Base-by-base conservation (phyloP, 2,888 invertebrate genomes). In the Lasioglossum pauxillum region DNA sequence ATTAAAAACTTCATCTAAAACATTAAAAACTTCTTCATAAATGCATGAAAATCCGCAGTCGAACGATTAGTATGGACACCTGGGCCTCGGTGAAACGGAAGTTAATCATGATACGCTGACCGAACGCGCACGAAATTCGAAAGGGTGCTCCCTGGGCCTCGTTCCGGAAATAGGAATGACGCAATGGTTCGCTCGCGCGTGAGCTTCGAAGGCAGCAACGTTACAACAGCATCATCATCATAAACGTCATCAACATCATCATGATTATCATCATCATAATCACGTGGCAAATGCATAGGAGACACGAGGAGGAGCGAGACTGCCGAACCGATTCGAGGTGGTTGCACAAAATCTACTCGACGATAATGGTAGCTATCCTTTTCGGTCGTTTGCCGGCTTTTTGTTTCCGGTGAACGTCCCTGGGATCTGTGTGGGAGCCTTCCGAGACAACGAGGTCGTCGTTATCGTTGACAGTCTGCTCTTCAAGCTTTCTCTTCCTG, bases 401-500 rank as follows among this genome's bases (percentile, higher is more conserved):
- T 78, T 93, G 93, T 90, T 94, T 94, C 31, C 93, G 89, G 79
- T 93, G 93, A 75, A 92, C 46, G 85, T 94, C 93, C 16, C 89
- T 84, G 44, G 90, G 91, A 27, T 87, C 88, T 46, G 76, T 38
- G 16, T 89, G 89, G 23, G 87, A 83, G 0, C 88, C 80, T 2
- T 86, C 88, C 19, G 91, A 90, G 75, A 94, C 93, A 7, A 80
- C 38, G 12, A 91, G 89, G 46, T 85, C 89, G 19, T 90, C 91
- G 8, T 87, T 90, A 2, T 88, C 72, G 60, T 88, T 82, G 4
- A 79, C 87, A 12, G 64, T 84, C 46, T 92, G 88, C 67, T 93
- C 93, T 8, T 93, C 93, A 8, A 95, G 90, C 87, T 95, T 94
- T 49, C 94, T 91, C 89, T 95, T 94, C 60, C 93, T 94, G 57